Percentiles rank a stretch among this genome's conserved stretches.
Evolutionary conservation across 2,888 invertebrate species (phyloP).

Genomic region (Camponotus fellah): DNA sequence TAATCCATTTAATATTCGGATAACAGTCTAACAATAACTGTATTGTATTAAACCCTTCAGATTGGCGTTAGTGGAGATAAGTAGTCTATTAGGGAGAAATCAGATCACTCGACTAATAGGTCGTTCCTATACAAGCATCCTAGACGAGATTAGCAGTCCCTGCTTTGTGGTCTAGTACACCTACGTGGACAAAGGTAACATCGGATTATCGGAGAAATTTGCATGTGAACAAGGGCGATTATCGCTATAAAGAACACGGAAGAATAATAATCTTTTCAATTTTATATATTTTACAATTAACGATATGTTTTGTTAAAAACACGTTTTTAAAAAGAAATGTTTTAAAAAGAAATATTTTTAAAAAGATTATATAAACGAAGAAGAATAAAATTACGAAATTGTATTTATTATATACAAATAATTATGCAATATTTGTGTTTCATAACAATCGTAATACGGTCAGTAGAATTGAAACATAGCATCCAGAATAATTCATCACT

Average conservation of each 20-base stretch:
- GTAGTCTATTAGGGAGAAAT: conserved; percentile 57
- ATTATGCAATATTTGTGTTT: not conserved
- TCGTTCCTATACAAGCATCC: conserved; percentile 57
- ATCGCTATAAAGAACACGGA: conserved; percentile 2
- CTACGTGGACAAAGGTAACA: conserved; percentile 54
- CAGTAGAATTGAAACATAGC: not conserved
- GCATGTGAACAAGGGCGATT: conserved; percentile 34
- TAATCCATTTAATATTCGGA: conserved; percentile 10
- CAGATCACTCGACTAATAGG: conserved; percentile 57
- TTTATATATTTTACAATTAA: not conserved
- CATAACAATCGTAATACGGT: not conserved
- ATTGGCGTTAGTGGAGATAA: conserved; percentile 45
- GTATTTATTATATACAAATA: not conserved
- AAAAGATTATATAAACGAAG: not conserved
- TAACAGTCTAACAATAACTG: conserved; percentile 3
- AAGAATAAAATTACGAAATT: conserved; percentile 6
- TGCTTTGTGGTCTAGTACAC: conserved; percentile 50
- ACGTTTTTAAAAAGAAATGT: too few relatives aligned
- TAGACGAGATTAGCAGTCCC: conserved; percentile 47
- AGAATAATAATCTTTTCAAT: conserved; percentile 15
- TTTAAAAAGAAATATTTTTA: too few relatives aligned
- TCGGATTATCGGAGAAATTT: conserved; percentile 52
- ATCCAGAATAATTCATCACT: conserved; percentile 8
- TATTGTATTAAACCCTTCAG: conserved; percentile 43
- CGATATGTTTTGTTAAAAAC: not conserved